Base-by-base conservation (phyloP, 2,113 vertebrate genomes). In the Nansenia antarctica region DNA sequence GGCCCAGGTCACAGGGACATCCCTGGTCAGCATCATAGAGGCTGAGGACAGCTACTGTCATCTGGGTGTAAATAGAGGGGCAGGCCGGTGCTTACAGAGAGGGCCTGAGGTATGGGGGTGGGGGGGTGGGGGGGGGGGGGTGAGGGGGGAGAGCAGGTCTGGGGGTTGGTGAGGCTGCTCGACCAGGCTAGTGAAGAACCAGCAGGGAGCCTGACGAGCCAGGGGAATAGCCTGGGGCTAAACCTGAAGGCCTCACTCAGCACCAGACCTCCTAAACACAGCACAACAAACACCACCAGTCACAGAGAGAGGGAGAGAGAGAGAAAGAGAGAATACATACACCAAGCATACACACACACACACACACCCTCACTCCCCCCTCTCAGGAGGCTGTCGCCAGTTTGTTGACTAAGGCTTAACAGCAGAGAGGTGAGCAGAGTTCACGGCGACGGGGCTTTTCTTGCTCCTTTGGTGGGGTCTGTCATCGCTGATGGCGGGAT, bases 41-140 rank as follows among this genome's bases (percentile, higher is more conserved):
- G 86, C 83, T 88, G 92, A 89, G 87, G 94, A 95, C 94, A 95
- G 95, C 91, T 94, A 94, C 91, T 95, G 94, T 96, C 91, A 93
- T 85, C 93, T 66, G 69, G 89, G 82, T 88, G 83, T 95, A 95
- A 97, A 97, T 90, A 94, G 82, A 89, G 77, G 89, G 78, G 82
- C 72, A 81, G 22, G 34, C 88, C 87, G 88, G 84, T 85, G 83
- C 78, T 90, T 92, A 90, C 90, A 69, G 81, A 83, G 78, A 61
- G 80, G 62, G 80, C n/a, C 69, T 77, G 88, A 95, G 94, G 96
- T 95, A 15, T 30, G 30, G 30, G 24, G 55, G 5, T 18, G 15
- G 18, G 29, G 29, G 29, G 1, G 9, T 12, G 37, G 39, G 3
- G 12, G 39, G 39, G 14, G 12, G 12, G 15, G 12, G 12, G 39